These are phyloP conservation scores for Aplocera efformata DNA, from an alignment of 2,888 invertebrate genomes.

Conservation along the genomic window DNA sequence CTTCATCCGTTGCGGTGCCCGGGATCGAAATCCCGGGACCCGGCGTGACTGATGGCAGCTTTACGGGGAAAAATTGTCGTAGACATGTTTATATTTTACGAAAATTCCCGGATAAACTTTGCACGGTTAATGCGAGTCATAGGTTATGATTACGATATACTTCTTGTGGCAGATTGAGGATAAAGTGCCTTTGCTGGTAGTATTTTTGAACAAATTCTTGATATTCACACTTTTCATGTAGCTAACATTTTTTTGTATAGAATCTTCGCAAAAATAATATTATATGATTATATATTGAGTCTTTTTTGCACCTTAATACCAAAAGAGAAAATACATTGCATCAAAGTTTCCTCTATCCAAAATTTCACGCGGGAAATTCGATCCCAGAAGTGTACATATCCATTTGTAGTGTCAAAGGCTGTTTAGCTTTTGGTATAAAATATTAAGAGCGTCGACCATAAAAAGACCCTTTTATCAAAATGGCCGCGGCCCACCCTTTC, in stretches of 20 bases:
- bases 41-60: conserved; percentile 49
- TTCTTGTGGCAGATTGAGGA: conserved; percentile 3
- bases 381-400: conserved; percentile 12
- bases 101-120: conserved; percentile 38
- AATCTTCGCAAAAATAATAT: too few relatives aligned
- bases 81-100: conserved; percentile 41
- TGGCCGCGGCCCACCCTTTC: conserved; percentile 57
- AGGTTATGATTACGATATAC: conserved; percentile 7
- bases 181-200: neutral
- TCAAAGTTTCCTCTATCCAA: neutral
- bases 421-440: conserved; percentile 21
- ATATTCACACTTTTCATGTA: too few relatives aligned
- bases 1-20: conserved; percentile 35
- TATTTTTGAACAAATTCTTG: too few relatives aligned
- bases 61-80: conserved; percentile 41
- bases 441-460: conserved; percentile 39
- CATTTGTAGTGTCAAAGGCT: conserved; percentile 19
- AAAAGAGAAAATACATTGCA: too few relatives aligned
- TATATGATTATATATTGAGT: too few relatives aligned
- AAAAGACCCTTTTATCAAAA: conserved; percentile 54
- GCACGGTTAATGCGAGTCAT: conserved; percentile 20
- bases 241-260: too few relatives aligned
- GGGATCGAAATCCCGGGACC: neutral
- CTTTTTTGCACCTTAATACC: too few relatives aligned
- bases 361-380: conserved; percentile 1